Conservation (phyloP, 2,797 vertebrate species). For the Clarias laeviceps region DNA sequence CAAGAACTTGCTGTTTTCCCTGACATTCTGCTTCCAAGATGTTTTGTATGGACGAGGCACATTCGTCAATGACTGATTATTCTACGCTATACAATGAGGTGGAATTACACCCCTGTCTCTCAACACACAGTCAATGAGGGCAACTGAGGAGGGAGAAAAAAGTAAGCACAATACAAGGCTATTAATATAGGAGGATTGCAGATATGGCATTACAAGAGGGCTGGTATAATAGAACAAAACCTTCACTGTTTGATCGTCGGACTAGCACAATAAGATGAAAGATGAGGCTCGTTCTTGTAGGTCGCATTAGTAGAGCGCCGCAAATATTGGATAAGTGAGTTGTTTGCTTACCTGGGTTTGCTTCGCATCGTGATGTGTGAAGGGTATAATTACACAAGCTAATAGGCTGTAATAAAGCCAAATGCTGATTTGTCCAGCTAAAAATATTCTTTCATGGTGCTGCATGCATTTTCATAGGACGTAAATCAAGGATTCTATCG, state of each 20-base stretch:
- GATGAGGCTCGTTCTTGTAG: slow-evolving; percentile 13
- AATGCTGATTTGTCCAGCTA: neutral
- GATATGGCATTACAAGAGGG: slow-evolving; percentile 27
- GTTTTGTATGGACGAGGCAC: slow-evolving; percentile 34
- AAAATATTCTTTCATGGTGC: neutral
- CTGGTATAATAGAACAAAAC: slow-evolving; percentile 36
- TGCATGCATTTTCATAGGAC: neutral
- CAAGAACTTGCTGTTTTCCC: slow-evolving; percentile 1
- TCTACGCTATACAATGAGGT: slow-evolving; percentile 37
- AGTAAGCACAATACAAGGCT: slow-evolving; percentile 29
- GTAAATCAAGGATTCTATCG: neutral
- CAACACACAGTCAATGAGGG: slow-evolving; percentile 33
- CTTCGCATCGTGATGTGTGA: slow-evolving; percentile 12
- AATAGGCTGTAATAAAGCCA: slow-evolving; percentile 12
- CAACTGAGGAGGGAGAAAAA: slow-evolving; percentile 10
- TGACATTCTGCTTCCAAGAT: slow-evolving; percentile 17
- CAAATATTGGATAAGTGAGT: slow-evolving; percentile 31
- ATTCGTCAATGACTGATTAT: slow-evolving; percentile 43
- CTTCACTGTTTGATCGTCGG: slow-evolving; percentile 45
- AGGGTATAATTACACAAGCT: neutral
- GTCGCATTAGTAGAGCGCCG: slow-evolving; percentile 1
- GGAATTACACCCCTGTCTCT: slow-evolving; percentile 43
- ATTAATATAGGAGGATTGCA: slow-evolving; percentile 32
- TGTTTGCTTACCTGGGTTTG: slow-evolving; percentile 38
- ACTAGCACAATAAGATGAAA: slow-evolving; percentile 38